Conservation (phyloP, 2,797 vertebrate genomes). For the Gila robusta region DNA sequence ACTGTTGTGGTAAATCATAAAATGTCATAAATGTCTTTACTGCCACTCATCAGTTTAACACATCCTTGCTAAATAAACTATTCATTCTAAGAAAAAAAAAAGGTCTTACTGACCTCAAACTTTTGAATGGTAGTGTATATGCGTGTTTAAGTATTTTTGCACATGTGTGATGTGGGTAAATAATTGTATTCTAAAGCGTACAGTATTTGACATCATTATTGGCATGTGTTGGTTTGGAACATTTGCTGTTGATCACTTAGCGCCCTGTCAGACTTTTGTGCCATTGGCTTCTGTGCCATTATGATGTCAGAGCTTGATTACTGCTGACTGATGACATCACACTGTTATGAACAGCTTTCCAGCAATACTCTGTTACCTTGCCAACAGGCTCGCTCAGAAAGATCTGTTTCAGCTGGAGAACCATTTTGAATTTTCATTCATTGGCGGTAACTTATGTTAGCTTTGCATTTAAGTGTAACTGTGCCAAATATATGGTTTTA, state of each 20-base stretch:
- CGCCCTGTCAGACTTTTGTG: background rate
- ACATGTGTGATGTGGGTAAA: background rate
- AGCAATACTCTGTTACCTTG: constrained; percentile 23
- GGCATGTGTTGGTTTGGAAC: constrained; percentile 25
- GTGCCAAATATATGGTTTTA: constrained; percentile 14
- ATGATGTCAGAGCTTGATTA: constrained; percentile 17
- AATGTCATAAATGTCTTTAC: background rate
- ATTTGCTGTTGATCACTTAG: constrained; percentile 24
- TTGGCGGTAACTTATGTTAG: background rate
- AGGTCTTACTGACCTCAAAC: background rate
- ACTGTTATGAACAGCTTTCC: constrained; percentile 24
- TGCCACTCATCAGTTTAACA: background rate
- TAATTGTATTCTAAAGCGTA: constrained; percentile 8
- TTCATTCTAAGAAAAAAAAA: too few relatives aligned
- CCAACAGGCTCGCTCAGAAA: constrained; percentile 12
- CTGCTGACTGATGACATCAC: constrained; percentile 31
- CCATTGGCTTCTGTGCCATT: background rate
- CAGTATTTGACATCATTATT: constrained; percentile 58
- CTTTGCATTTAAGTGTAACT: background rate
- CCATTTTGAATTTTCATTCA: background rate
- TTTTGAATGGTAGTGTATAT: background rate
- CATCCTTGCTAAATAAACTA: background rate
- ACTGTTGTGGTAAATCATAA: background rate
- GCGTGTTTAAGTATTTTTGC: background rate
- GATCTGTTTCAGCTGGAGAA: background rate